Evolutionary conservation across 2,113 vertebrate species (phyloP).

Genomic region (Channa maculata): DNA sequence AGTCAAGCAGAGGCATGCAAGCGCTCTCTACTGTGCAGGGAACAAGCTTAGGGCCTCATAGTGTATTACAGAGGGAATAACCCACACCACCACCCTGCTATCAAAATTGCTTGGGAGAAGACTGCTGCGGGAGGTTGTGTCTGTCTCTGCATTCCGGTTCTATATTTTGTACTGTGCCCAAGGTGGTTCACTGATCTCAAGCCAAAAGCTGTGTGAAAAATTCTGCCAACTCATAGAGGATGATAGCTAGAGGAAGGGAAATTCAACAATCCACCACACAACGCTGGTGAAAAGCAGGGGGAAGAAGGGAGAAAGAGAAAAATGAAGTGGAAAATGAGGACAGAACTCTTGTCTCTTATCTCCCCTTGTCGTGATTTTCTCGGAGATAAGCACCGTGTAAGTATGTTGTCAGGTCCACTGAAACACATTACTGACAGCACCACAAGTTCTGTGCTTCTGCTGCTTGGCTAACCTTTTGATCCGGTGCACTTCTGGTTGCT

Average conservation of each 20-base stretch:
- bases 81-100: slow-evolving; percentile 67
- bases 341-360: slow-evolving; percentile 70
- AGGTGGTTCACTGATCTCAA: slow-evolving; percentile 74
- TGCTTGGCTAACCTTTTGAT: slow-evolving; percentile 53
- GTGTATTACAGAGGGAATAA: slow-evolving; percentile 75
- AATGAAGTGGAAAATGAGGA: slow-evolving; percentile 71
- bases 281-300: slow-evolving; percentile 43
- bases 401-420: slow-evolving; percentile 64
- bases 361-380: slow-evolving; percentile 60
- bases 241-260: slow-evolving; percentile 69
- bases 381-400: slow-evolving; percentile 63
- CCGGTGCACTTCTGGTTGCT: slow-evolving; percentile 31
- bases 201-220: slow-evolving; percentile 75
- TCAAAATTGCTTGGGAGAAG: slow-evolving; percentile 79
- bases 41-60: slow-evolving; percentile 68
- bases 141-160: slow-evolving; percentile 65
- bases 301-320: slow-evolving; percentile 45
- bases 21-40: slow-evolving; percentile 66
- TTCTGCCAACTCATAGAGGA: slow-evolving; percentile 73
- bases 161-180: slow-evolving; percentile 75
- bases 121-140: slow-evolving; percentile 75
- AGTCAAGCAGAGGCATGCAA: slow-evolving; percentile 61
- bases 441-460: slow-evolving; percentile 14
- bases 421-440: slow-evolving; percentile 57
- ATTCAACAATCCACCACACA: slow-evolving; percentile 65